A percentile compares a stretch with the other conserved stretches of the same genome.
Evolutionary conservation across 2,113 vertebrate genomes (phyloP).

Genomic region (Chiloscyllium plagiosum): DNA sequence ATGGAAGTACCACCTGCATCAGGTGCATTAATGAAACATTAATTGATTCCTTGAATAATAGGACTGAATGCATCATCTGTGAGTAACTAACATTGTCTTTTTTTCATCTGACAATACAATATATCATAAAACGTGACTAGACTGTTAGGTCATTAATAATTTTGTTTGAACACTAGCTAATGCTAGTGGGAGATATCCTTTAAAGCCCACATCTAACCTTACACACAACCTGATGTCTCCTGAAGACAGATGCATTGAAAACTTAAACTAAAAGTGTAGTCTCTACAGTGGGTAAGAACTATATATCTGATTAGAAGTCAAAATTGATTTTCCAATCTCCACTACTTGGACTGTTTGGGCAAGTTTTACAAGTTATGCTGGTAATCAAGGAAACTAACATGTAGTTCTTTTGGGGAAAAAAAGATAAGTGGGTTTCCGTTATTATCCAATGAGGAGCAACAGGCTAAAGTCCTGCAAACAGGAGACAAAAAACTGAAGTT

Average conservation of each 20-base stretch:
- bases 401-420: neutral
- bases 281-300: neutral
- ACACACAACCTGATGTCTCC: neutral
- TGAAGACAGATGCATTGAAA: neutral
- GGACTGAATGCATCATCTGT: conserved; percentile 70
- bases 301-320: neutral
- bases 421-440: neutral
- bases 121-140: neutral
- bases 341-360: neutral
- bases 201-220: neutral
- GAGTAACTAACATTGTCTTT: conserved; percentile 45
- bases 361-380: neutral
- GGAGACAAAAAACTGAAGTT: neutral
- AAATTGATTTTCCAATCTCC: neutral
- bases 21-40: conserved; percentile 62
- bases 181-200: neutral
- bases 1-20: conserved; percentile 69
- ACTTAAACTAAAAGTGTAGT: neutral
- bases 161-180: neutral
- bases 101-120: too few relatives aligned
- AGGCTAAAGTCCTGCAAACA: neutral
- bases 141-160: neutral
- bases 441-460: neutral
- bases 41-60: conserved; percentile 47
- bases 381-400: neutral